Evolutionary conservation across 2,797 vertebrate genomes (phyloP), one percentile per base, ranked within the genome.

Genomic region (Poeciliopsis infans): DNA sequence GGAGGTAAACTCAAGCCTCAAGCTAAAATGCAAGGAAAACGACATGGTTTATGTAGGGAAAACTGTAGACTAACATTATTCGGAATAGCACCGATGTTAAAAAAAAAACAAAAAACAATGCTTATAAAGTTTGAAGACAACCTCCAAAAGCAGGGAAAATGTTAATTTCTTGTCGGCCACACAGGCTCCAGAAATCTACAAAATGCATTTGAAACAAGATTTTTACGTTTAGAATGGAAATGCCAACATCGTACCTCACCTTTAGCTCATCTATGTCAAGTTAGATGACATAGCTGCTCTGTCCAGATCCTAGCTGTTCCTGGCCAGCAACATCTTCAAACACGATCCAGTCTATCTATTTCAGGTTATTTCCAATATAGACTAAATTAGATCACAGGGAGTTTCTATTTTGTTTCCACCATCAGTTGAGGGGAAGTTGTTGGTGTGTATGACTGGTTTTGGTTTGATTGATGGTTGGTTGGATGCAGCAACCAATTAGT

Each of bases 1-100:
- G 96, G 97, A 97, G 97, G 97, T 98, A 97, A 84, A 39, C 13
- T 23, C 71, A 20, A 69, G 75, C 7, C 28, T 64, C 31, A 18
- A 33, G 11, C 31, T 18, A 61, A 33, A 61, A 33, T 15, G 18
- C 28, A 15, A 10, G 31, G 15, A 64, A 64, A 64, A 7, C 4
- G 1, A 36, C 31, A 36, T 36, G 7, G 2, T 64, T 36, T 64
- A 8, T 64, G 6, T 64, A 36, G 28, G 25, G 31, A 3, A 7
- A 39, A 39, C 36, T 39, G 36, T 39, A 16, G 7, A 36, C 31
- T 4, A 18, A 36, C 7, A 36, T 36, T 64, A 16, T 20, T 61
- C 20, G 16, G 13, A 31, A 18, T 66, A 11, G 25, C 12, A 15
- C 20, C 41, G 13, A 28, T 43, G 11, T 61, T 61, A 12, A 66